phyloP scores from a whole-genome alignment of 1,140 invertebrate species.

The Drosophila arizonae region DNA sequence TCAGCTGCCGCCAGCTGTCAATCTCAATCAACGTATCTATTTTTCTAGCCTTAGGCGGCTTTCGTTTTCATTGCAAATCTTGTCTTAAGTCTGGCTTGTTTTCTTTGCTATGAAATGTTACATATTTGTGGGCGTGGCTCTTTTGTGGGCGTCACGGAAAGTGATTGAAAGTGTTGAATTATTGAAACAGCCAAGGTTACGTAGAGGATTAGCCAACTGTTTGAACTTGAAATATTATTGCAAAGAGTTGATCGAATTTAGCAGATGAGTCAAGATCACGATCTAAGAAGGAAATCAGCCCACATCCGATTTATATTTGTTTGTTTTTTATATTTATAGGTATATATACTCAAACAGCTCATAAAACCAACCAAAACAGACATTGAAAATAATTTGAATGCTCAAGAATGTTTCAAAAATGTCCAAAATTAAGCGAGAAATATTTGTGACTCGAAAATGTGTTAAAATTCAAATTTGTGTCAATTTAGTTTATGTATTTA shows the following conservation, averaged over 20 bases:
- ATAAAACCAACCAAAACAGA: not conserved
- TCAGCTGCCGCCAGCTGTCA: constrained; percentile 25
- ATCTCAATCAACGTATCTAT: constrained; percentile 57
- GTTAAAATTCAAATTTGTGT: no score
- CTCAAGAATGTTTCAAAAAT: not conserved
- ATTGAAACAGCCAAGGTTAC: constrained; percentile 21
- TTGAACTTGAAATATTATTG: constrained; percentile 14
- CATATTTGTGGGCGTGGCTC: constrained; percentile 39
- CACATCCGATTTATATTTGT: constrained; percentile 5
- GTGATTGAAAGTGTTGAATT: constrained; percentile 33
- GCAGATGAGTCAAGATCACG: not conserved
- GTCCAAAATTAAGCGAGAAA: no score
- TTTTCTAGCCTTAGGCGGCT: constrained; percentile 42
- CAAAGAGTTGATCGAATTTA: not conserved
- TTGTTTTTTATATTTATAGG: not conserved
- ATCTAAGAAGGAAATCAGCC: not conserved
- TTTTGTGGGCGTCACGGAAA: constrained; percentile 38
- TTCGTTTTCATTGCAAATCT: constrained; percentile 65
- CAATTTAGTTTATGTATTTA: no score
- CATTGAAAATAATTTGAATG: not conserved
- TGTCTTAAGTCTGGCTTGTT: constrained; percentile 51
- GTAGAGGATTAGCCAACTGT: not conserved
- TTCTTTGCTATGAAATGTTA: constrained; percentile 60
- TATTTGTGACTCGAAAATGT: not conserved
- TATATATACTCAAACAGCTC: not conserved